A percentile compares a stretch with the other conserved stretches of the same genome.
Evolutionary conservation across 92 coral and sea anemone species (phyloP).

Genomic region (Isaurus tuberculatus): DNA sequence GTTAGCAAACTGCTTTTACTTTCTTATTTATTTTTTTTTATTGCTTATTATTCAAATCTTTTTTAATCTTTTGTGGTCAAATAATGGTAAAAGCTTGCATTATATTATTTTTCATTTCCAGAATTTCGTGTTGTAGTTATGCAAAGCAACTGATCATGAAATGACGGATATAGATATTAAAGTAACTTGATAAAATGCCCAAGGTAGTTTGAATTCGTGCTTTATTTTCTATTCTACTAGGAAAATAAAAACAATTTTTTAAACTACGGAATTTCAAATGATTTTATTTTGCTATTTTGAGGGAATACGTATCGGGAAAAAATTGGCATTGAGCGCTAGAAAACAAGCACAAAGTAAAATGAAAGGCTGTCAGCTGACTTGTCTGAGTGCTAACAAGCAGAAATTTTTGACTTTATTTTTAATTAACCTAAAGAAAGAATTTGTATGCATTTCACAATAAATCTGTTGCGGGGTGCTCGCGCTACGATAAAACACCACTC

Average conservation of each 20-base stretch:
- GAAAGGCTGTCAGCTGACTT: constrained; percentile 15
- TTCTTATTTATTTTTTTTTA: background rate
- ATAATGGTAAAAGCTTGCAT: background rate
- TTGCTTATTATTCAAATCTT: background rate
- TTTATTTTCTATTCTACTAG: background rate
- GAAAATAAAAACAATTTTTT: background rate
- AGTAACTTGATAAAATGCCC: no score
- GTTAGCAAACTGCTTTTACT: background rate
- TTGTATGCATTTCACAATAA: constrained; percentile 33
- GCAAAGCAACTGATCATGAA: no score
- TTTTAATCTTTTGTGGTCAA: background rate
- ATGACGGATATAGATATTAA: no score
- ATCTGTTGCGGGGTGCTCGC: background rate
- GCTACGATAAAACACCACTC: background rate
- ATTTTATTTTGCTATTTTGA: background rate
- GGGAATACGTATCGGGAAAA: background rate
- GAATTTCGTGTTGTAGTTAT: background rate
- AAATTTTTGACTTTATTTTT: constrained; percentile 34
- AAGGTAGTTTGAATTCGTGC: background rate
- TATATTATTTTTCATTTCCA: background rate
- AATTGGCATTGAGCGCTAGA: background rate
- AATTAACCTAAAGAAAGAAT: constrained; percentile 29
- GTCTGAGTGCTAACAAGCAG: constrained; percentile 29
- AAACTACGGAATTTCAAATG: background rate
- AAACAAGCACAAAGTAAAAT: background rate